Percentiles rank a stretch among this genome's conserved stretches.
Conservation (phyloP, 2,113 vertebrate genomes). For the Gymnorhina tibicen region DNA sequence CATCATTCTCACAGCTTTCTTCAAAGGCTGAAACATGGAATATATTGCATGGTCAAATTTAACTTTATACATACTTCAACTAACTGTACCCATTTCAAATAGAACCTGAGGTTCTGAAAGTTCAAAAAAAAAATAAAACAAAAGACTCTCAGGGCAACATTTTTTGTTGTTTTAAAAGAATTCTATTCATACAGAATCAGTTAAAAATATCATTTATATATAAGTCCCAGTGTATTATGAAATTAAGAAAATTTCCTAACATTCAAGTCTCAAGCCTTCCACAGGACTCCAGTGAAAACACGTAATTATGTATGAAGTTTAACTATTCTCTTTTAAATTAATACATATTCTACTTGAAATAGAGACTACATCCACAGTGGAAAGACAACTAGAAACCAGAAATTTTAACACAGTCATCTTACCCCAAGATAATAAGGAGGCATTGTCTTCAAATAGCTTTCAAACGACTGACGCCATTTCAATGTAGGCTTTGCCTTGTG, state of each 20-base stretch:
- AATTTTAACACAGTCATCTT: constrained; percentile 39
- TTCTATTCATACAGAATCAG: background rate
- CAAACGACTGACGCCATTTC: constrained; percentile 96
- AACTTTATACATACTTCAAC: background rate
- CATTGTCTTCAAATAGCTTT: constrained; percentile 97
- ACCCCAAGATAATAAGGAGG: constrained; percentile 97
- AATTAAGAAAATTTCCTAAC: background rate
- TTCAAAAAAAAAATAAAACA: background rate
- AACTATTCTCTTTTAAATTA: background rate
- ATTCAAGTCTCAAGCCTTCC: background rate
- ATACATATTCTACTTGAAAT: background rate
- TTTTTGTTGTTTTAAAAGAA: background rate
- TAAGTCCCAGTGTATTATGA: background rate
- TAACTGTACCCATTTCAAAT: background rate
- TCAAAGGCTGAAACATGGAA: constrained; percentile 80
- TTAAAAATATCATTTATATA: background rate
- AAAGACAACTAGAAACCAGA: background rate
- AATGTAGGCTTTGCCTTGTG: constrained; percentile 95
- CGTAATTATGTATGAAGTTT: background rate
- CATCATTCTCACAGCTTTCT: constrained; percentile 97
- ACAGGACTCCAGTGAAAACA: background rate
- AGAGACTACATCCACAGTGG: background rate
- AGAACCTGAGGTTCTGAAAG: background rate
- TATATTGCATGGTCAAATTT: background rate
- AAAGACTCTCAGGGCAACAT: background rate